Base-by-base conservation (phyloP, 2,888 invertebrate species). In the Caenorhabditis drosophilae region DNA sequence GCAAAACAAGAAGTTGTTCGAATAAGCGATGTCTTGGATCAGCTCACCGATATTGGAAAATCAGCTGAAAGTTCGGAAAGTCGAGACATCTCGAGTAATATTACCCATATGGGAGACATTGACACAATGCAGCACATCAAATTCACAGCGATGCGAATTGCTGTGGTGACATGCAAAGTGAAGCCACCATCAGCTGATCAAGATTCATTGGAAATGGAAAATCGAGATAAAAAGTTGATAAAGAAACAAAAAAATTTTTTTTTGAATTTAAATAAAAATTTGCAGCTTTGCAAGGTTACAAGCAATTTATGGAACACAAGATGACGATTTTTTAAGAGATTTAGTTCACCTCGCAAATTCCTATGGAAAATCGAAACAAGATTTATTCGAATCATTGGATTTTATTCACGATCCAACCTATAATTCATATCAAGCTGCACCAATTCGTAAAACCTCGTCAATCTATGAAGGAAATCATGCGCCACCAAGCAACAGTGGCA, bases 111-210 rank as follows among this genome's bases (percentile, higher is more conserved):
- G 35, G 82, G 82, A 22, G 82, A 81, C 51, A 77, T 81, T 49
- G 80, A 79, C 27, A 74, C 75, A 18, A 79, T 79, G 79, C 79
- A 79, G 47, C 73, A 76, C 47, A 79, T 79, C 41, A 71, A 66
- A 38, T 81, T 81, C 61, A 81, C 82, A 16, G 80, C 82, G 11
- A 80, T 81, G 81, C 61, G 82, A 34, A 81, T 81, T 41, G 82
- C 81, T 9, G 82, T 82, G 2, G 82, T 81, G 16, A 81, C 82
- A 7, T 81, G 82, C 48, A 81, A 81, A 50, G 79, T 81, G 42
- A 81, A 81, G 54, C 81, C 82, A 31, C 82, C 82, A n/a, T 72
- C 71, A 12, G 72, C 74, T 4, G 75, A 74, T 54, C 50, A 56
- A 20, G 62, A 49, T 44, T 18, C 15, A 20, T 31, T 62, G 54